phyloP scores from a whole-genome alignment of 2,113 vertebrate species.

The Notarius lentiginosus region DNA sequence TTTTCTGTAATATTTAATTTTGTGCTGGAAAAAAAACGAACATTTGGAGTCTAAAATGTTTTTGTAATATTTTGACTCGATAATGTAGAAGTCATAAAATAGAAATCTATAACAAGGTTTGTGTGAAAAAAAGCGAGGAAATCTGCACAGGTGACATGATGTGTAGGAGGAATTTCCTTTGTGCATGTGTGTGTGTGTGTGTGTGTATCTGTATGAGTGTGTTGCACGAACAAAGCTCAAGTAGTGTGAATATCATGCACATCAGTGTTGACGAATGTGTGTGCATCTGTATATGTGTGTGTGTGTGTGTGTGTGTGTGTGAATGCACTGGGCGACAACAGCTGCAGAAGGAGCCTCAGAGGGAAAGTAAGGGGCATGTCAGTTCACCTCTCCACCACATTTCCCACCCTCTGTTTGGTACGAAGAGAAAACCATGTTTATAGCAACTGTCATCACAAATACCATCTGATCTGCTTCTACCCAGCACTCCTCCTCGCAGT shows the following conservation, averaged over 20 bases:
- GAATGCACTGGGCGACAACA: background rate
- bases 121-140: constrained; percentile 6
- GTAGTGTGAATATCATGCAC: background rate
- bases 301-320: constrained; percentile 2
- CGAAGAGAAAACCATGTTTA: constrained; percentile 47
- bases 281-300: background rate
- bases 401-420: constrained; percentile 19
- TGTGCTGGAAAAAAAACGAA: no score
- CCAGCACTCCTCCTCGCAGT: background rate
- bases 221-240: background rate
- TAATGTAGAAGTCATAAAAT: no score
- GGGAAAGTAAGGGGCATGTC: constrained; percentile 32
- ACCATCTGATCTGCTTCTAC: constrained; percentile 13
- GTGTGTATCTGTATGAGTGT: background rate
- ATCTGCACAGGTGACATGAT: constrained; percentile 24
- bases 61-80: no score
- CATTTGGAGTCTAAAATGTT: no score
- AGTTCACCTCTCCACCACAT: background rate
- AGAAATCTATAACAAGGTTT: no score
- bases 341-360: constrained; percentile 12
- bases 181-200: no score
- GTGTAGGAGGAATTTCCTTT: constrained; percentile 9
- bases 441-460: constrained; percentile 54
- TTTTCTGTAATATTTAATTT: no score
- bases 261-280: background rate